Percentiles rank a stretch among this genome's conserved stretches.
phyloP scores from a whole-genome alignment of 2,888 invertebrate species.

The Drosophila pseudotakahashii region DNA sequence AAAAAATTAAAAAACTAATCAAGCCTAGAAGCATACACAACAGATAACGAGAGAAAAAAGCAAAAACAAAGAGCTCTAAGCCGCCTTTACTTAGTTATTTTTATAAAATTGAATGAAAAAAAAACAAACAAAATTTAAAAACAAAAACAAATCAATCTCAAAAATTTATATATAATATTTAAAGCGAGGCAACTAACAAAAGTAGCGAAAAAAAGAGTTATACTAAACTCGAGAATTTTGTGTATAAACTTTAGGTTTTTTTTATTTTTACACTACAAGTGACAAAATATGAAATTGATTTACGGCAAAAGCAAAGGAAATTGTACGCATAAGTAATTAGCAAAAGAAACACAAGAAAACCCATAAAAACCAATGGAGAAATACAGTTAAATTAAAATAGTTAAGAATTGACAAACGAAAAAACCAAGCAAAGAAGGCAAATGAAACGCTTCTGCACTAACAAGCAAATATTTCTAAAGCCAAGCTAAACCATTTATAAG shows the following conservation, averaged over 20 bases:
- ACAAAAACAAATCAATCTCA: constrained; percentile 50
- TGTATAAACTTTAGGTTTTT: constrained; percentile 48
- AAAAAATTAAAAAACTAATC: constrained; percentile 20
- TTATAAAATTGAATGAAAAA: constrained; percentile 64
- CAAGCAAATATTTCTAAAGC: constrained; percentile 64
- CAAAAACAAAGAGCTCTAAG: constrained; percentile 77
- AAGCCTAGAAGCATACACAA: constrained; percentile 31
- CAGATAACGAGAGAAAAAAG: constrained; percentile 41
- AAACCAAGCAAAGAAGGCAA: constrained; percentile 11
- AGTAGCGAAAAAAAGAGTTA: constrained; percentile 35
- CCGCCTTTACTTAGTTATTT: constrained; percentile 80
- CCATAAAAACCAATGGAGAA: constrained; percentile 42
- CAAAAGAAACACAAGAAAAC: constrained; percentile 20
- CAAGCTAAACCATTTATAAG: constrained; percentile 45
- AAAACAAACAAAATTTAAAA: constrained; percentile 38
- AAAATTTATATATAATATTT: constrained; percentile 58
- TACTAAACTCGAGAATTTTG: constrained; percentile 39
- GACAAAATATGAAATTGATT: constrained; percentile 48
- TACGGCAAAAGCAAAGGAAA: constrained; percentile 46
- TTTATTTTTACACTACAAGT: constrained; percentile 66
- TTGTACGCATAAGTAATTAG: constrained; percentile 40
- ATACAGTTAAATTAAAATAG: constrained; percentile 44
- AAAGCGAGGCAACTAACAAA: constrained; percentile 35
- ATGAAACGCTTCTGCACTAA: constrained; percentile 61
- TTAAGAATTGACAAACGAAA: constrained; percentile 25